A percentile compares a stretch with the other conserved stretches of the same genome.
phyloP scores from a whole-genome alignment of 2,888 invertebrate species.

The Amiota mariae region DNA sequence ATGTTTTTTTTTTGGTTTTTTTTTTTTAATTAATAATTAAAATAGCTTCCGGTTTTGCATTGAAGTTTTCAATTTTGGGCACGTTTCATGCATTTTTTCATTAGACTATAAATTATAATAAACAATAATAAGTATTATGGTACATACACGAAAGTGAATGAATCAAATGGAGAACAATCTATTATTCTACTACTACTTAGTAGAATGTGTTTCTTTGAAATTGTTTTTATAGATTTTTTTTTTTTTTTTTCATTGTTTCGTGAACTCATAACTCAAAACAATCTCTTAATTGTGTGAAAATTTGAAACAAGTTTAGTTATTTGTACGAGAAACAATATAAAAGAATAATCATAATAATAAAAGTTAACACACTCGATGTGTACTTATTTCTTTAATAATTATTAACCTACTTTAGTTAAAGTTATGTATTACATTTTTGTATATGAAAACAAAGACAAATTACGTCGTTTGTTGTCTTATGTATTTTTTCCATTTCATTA shows the following conservation, averaged over 20 bases:
- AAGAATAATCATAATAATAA: too few species aligned
- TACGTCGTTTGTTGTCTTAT: neutral
- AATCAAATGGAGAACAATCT: too few species aligned
- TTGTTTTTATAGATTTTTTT: neutral
- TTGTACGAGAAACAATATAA: too few species aligned
- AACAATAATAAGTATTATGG: too few species aligned
- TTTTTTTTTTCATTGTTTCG: too few species aligned
- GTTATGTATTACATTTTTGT: slow-evolving; percentile 2
- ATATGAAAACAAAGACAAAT: neutral
- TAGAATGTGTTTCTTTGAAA: too few species aligned
- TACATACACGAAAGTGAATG: too few species aligned
- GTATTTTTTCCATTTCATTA: neutral
- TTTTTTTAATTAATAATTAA: slow-evolving; percentile 21
- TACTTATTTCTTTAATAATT: neutral
- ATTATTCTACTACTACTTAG: too few species aligned
- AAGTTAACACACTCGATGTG: too few species aligned
- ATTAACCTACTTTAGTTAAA: slow-evolving; percentile 8
- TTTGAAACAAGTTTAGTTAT: slow-evolving; percentile 10
- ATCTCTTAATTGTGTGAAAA: slow-evolving; percentile 18
- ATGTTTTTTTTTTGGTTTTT: slow-evolving; percentile 13
- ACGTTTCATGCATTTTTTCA: neutral
- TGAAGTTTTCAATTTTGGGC: neutral
- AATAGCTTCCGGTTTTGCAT: slow-evolving; percentile 15
- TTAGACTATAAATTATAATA: slow-evolving; percentile 19
- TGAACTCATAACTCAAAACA: slow-evolving; percentile 14